Base-by-base conservation (phyloP, 1,140 invertebrate species). In the Trypoxylus dichotomus region DNA sequence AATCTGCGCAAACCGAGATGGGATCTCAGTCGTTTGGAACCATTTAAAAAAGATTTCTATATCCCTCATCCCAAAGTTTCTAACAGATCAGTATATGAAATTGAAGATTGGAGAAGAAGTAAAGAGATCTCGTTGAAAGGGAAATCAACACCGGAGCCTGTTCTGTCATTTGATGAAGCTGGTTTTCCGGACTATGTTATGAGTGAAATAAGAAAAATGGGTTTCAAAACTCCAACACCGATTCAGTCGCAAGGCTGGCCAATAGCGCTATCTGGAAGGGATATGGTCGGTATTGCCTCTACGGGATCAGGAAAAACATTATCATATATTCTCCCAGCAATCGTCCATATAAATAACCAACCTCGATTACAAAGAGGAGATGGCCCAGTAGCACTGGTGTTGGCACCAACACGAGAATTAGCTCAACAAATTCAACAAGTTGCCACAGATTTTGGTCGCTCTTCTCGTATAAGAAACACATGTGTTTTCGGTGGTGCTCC, bases 381-480 rank as follows among this genome's bases (percentile, higher is more conserved):
- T 87, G 96, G 96, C 68, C 96, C 96, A 0, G 95, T 98, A 84
- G 96, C 95, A 8, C 87, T 99, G 11, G 94, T 99, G 76, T 87
- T 99, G 41, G 96, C 97, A 2, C 98, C 98, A 15, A 99, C 98
- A 0, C 90, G 98, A 78, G 98, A 99, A 87, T 88, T 99, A 77
- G 98, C 97, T 1, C 97, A 98, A 85, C 98, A 99, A 87, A 99
- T 99, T 79, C 95, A 99, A 86, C 93, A 96, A 82, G 97, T 99
- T 1, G 96, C 97, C 5, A 91, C 91, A 63, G 95, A 96, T 81
- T 99, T 97, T 87, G 96, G 96, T 54, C 89, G 92, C 1, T 89
- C 92, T 91, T 95, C 95, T 7, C 89, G 91, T 79, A 94, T 99
- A 74, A 90, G 95, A 42, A 96, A 97, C 84, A 97, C 96, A 0